phyloP scores from a whole-genome alignment of 1,140 invertebrate species.

The Archegozetes longisetosus region DNA sequence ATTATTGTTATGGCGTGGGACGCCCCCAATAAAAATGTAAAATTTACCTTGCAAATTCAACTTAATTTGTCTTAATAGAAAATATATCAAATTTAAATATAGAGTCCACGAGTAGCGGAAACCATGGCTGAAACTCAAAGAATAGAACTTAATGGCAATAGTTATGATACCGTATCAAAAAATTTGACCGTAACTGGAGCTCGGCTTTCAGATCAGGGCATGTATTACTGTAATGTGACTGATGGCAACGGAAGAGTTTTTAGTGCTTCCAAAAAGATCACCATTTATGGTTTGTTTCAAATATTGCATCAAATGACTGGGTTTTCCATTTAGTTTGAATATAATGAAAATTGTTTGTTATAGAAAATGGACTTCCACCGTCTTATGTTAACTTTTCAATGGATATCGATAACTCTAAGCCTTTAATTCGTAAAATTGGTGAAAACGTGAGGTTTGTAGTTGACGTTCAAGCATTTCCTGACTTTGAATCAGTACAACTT shows the following conservation, averaged over 20 bases:
- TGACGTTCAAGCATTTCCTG: constrained; percentile 15
- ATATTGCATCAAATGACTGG: neutral
- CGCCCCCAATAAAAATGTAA: constrained; percentile 17
- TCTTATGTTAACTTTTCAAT: constrained; percentile 20
- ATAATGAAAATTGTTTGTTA: neutral
- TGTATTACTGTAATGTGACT: constrained; percentile 19
- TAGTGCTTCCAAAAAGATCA: constrained; percentile 10
- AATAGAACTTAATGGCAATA: constrained; percentile 6
- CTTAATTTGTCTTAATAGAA: neutral
- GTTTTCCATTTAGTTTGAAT: neutral
- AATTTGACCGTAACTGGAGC: constrained; percentile 19
- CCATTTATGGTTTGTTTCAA: constrained; percentile 16
- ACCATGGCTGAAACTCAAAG: constrained; percentile 10
- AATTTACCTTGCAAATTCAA: constrained; percentile 5
- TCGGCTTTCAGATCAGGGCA: constrained; percentile 16
- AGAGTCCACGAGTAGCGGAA: constrained; percentile 12
- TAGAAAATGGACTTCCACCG: constrained; percentile 10
- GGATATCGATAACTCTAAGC: constrained; percentile 12
- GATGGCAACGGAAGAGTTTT: constrained; percentile 20
- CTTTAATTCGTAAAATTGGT: constrained; percentile 10
- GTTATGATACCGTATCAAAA: constrained; percentile 17
- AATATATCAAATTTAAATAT: constrained; percentile 1
- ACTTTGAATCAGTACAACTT: constrained; percentile 11
- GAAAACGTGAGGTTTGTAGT: constrained; percentile 18
- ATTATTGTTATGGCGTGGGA: constrained; percentile 20